Evolutionary conservation across 2,888 invertebrate species (phyloP), one percentile per base, ranked within the genome.

Genomic region (Hirtodrosophila duncani): DNA sequence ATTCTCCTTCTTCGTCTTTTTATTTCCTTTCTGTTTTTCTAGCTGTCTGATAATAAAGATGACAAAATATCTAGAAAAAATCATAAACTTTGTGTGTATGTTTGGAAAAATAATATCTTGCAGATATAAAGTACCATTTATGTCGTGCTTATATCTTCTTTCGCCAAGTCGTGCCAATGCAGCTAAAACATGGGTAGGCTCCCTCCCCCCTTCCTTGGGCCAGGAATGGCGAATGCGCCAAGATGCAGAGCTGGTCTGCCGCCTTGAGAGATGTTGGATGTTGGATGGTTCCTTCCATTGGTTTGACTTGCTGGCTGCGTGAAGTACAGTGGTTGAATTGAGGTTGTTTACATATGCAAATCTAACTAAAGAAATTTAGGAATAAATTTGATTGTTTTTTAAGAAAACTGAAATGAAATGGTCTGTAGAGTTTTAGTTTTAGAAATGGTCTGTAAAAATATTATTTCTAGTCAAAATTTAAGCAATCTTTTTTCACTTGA

Each of bases 81-180:
- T 78, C 82, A 78, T 78, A 78, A 78, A 81, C 81, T 71, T 81
- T 75, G 78, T 74, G 79, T 78, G 79, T 77, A 70, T 77, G 75
- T 78, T 70, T 75, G 77, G 77, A 68, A 79, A 81, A 81, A 79
- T 81, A 78, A 78, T 81, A 78, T 81, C 77, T 78, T 65, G 65
- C 81, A 77, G 77, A 78, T 78, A 77, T 77, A 78, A 81, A 78
- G 77, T 81, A 77, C 81, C 77, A 77, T 77, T 77, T 77, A 77
- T 77, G 77, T 77, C 77, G 77, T 81, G 80, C 80, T 77, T 77
- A 77, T 79, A 81, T 81, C 80, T 79, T 79, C 71, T 78, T 81
- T 80, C 79, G 66, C 81, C 63, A 72, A 79, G 74, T 78, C 80
- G 82, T 80, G 81, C 77, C 68, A 46, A 27, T 30, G 55, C 56